Conservation (phyloP, 2,888 invertebrate genomes). For the Thysanoteuthis rhombus region DNA sequence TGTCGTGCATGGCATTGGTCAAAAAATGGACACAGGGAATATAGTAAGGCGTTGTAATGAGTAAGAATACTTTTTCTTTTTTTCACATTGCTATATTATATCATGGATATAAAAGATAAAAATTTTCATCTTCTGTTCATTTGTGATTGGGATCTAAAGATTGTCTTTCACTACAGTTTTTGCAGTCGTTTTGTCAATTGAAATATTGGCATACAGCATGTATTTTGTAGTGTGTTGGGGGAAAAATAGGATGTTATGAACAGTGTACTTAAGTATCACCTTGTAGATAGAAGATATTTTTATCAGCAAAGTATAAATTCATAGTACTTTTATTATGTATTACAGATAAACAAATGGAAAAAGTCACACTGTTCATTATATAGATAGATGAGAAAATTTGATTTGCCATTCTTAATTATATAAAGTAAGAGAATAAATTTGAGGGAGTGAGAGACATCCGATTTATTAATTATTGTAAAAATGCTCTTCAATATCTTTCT, state of each 20-base stretch:
- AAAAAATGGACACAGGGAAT: constrained; percentile 76
- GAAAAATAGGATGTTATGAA: background rate
- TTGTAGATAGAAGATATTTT: no score
- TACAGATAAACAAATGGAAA: no score
- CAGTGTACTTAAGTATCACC: background rate
- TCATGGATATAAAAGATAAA: background rate
- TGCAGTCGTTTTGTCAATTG: background rate
- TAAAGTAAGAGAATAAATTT: no score
- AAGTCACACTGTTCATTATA: no score
- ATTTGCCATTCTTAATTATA: no score
- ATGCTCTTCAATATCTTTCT: no score
- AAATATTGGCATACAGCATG: background rate
- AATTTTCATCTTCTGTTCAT: background rate
- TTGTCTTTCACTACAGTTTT: background rate
- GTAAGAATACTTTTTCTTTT: constrained; percentile 48
- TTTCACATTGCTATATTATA: background rate
- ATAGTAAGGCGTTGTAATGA: constrained; percentile 73
- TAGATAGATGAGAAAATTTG: no score
- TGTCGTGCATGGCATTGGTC: constrained; percentile 80
- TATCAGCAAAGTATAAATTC: no score
- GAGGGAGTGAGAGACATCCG: no score
- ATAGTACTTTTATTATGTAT: background rate
- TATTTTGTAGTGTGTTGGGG: background rate
- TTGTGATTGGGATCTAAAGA: no score
- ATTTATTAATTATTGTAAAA: no score